Conservation (phyloP, 2,113 vertebrate genomes). For the Zosterops borbonicus region DNA sequence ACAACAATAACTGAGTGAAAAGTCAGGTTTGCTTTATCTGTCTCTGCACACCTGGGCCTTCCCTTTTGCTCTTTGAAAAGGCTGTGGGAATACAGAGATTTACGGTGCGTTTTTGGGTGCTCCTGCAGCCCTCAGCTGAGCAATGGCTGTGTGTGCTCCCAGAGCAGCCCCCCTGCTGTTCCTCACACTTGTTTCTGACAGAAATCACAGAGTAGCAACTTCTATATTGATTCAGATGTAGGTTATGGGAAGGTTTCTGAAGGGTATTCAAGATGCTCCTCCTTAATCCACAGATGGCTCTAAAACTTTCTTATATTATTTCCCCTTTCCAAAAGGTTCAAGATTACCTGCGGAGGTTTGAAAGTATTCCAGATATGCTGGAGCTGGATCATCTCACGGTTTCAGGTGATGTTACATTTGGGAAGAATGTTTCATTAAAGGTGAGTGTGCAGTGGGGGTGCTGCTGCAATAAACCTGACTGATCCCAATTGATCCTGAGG, state of each 20-base stretch:
- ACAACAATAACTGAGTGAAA: background rate
- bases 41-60: background rate
- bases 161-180: background rate
- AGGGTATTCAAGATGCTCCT: background rate
- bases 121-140: background rate
- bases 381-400: slow-evolving; percentile 98
- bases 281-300: background rate
- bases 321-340: slow-evolving; percentile 82
- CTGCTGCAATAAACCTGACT: background rate
- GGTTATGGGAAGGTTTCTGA: background rate
- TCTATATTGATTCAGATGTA: fast-evolving
- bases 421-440: slow-evolving; percentile 96
- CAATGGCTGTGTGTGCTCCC: fast-evolving
- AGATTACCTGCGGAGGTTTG: slow-evolving; percentile 92
- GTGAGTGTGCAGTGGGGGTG: slow-evolving; percentile 62
- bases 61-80: background rate
- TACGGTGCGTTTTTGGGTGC: fast-evolving
- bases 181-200: fast-evolving
- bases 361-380: slow-evolving; percentile 98
- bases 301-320: background rate
- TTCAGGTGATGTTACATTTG: slow-evolving; percentile 97
- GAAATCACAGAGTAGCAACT: background rate
- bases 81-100: background rate
- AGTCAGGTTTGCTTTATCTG: background rate
- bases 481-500: background rate